Evolutionary conservation across 2,888 invertebrate species (phyloP).

Genomic region (Euplexia lucipara): DNA sequence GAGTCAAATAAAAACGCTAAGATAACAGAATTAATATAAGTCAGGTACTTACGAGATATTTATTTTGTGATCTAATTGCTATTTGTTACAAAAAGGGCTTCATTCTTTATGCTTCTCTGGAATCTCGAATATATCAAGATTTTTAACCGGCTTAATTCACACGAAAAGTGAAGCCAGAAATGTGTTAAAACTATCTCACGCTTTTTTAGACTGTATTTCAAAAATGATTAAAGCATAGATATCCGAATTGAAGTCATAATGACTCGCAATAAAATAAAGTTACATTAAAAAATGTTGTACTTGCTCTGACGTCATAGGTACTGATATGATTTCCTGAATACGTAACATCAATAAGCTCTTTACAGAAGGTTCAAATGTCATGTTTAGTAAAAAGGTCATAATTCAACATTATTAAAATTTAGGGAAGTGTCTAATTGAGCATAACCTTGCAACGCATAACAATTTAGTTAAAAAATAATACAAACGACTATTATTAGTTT

Average conservation of each 20-base stretch:
- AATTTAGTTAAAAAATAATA: not conserved
- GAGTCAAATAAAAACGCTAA: not conserved
- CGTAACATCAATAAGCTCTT: conserved; percentile 32
- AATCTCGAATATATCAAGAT: not conserved
- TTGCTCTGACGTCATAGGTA: conserved; percentile 46
- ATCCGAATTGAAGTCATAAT: conserved; percentile 42
- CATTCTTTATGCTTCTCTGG: not conserved
- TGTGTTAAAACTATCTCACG: too few species aligned
- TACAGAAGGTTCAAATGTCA: conserved; percentile 37
- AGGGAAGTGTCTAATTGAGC: conserved; percentile 5
- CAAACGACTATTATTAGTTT: conserved; percentile 1
- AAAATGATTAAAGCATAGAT: too few species aligned
- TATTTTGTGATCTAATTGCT: too few species aligned
- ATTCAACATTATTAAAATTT: conserved; percentile 9
- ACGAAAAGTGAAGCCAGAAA: conserved; percentile 35
- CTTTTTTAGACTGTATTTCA: too few species aligned
- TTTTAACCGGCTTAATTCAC: conserved; percentile 20
- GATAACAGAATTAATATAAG: not conserved
- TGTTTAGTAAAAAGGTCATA: conserved; percentile 17
- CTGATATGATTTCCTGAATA: conserved; percentile 52
- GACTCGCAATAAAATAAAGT: conserved; percentile 12
- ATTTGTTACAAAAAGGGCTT: not conserved
- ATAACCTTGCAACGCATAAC: not conserved
- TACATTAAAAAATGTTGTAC: conserved; percentile 15
- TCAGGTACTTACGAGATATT: not conserved